These are phyloP conservation scores for Meiosimyza platycephala DNA, from an alignment of 2,888 invertebrate species.

Conservation along the genomic window DNA sequence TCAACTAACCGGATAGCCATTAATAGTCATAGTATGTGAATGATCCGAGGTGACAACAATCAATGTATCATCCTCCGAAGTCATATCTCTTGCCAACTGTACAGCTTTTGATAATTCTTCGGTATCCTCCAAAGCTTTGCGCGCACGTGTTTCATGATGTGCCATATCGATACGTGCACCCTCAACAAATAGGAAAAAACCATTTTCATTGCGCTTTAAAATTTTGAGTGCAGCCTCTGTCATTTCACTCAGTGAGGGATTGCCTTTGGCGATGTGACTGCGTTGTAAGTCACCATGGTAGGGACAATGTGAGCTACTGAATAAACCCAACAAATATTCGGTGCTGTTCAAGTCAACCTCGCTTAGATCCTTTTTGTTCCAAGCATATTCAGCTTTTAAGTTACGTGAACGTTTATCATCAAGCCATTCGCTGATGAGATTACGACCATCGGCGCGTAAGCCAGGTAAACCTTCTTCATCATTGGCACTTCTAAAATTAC, in stretches of 20 bases:
- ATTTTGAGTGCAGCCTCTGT: slow-evolving; percentile 74
- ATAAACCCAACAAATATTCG: slow-evolving; percentile 73
- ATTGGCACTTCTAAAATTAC: slow-evolving; percentile 62
- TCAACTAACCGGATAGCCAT: slow-evolving; percentile 77
- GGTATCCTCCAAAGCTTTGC: slow-evolving; percentile 83
- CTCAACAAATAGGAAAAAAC: slow-evolving; percentile 81
- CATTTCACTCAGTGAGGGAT: slow-evolving; percentile 79
- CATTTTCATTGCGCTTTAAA: slow-evolving; percentile 72
- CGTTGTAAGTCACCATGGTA: slow-evolving; percentile 72
- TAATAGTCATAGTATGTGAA: slow-evolving; percentile 81
- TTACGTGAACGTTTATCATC: slow-evolving; percentile 51
- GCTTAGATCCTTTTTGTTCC: slow-evolving; percentile 58
- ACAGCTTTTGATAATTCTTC: slow-evolving; percentile 81
- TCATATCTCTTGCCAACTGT: slow-evolving; percentile 72
- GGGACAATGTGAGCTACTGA: slow-evolving; percentile 70
- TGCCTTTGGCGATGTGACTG: slow-evolving; percentile 64
- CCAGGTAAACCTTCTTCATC: slow-evolving; percentile 71
- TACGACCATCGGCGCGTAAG: slow-evolving; percentile 72
- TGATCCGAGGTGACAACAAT: slow-evolving; percentile 87
- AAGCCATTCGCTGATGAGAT: slow-evolving; percentile 79
- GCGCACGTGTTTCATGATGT: slow-evolving; percentile 75
- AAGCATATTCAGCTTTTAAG: slow-evolving; percentile 63
- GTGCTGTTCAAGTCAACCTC: slow-evolving; percentile 67
- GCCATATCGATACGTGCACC: slow-evolving; percentile 70
- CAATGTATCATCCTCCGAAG: slow-evolving; percentile 78